These are phyloP conservation scores for Lottia scabra DNA, from an alignment of 2,888 invertebrate species.

Conservation along the genomic window DNA sequence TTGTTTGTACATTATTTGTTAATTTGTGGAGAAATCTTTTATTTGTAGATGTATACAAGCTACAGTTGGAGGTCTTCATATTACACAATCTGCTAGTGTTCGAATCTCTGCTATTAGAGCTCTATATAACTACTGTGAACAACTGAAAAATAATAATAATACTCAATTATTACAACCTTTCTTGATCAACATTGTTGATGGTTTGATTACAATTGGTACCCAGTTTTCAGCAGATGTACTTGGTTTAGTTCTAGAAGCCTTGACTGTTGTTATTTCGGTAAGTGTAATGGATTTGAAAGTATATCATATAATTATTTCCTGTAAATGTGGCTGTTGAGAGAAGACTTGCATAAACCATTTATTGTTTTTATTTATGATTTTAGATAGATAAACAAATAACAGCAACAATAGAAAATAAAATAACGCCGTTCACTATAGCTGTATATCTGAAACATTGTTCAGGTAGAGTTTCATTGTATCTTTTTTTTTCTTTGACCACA, in stretches of 20 bases:
- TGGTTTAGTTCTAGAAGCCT: constrained; percentile 72
- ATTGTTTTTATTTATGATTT: constrained; percentile 31
- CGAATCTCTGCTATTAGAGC: constrained; percentile 73
- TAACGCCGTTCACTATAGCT: constrained; percentile 78
- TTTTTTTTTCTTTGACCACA: background rate
- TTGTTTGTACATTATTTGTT: too few species aligned
- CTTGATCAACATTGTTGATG: constrained; percentile 72
- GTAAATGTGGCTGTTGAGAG: background rate
- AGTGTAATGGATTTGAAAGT: constrained; percentile 35
- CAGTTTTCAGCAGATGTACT: constrained; percentile 73
- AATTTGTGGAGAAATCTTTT: background rate
- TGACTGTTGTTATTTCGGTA: constrained; percentile 73
- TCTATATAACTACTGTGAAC: constrained; percentile 73
- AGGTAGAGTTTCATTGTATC: constrained; percentile 55
- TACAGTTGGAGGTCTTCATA: constrained; percentile 73
- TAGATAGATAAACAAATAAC: constrained; percentile 77
- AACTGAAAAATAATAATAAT: constrained; percentile 71
- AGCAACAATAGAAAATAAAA: constrained; percentile 75
- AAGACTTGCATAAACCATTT: too few species aligned
- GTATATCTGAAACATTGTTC: constrained; percentile 77
- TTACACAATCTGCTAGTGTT: constrained; percentile 72
- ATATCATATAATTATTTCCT: background rate
- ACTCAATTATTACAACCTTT: constrained; percentile 70
- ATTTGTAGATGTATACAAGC: constrained; percentile 72
- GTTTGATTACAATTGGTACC: constrained; percentile 73